A percentile compares a stretch with the other conserved stretches of the same genome.
Conservation (phyloP, 2,888 invertebrate genomes). For the Lymantria dispar region DNA sequence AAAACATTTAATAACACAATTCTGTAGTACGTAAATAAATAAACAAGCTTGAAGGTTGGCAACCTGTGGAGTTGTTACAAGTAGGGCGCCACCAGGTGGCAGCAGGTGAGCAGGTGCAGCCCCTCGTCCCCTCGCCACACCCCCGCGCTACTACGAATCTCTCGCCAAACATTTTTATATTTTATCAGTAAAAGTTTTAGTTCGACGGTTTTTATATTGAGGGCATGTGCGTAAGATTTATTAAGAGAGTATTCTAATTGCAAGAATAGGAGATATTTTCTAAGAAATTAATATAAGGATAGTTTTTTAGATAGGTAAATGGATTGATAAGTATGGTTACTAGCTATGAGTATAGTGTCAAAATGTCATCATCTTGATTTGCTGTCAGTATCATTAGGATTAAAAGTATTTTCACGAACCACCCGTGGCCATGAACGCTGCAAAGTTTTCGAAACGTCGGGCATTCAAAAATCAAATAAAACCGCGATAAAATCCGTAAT, state of each 20-base stretch:
- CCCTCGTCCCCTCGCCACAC: constrained; percentile 18
- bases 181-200: not conserved
- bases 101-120: constrained; percentile 12
- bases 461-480: too few relatives aligned
- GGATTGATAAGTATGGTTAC: too few relatives aligned
- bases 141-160: constrained; percentile 24
- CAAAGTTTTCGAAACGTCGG: too few relatives aligned
- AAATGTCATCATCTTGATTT: too few relatives aligned
- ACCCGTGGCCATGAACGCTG: too few relatives aligned
- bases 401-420: too few relatives aligned
- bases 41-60: constrained; percentile 6
- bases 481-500: too few relatives aligned
- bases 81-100: constrained; percentile 35
- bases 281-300: too few relatives aligned
- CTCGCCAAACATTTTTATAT: constrained; percentile 7
- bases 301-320: too few relatives aligned
- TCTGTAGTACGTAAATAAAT: constrained; percentile 11
- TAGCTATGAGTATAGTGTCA: too few relatives aligned
- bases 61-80: constrained; percentile 16
- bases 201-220: not conserved
- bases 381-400: too few relatives aligned
- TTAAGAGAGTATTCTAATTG: not conserved
- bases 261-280: too few relatives aligned
- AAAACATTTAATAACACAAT: constrained; percentile 10
- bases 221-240: not conserved